These are phyloP conservation scores for Remorina albescens DNA, from an alignment of 2,797 vertebrate genomes.

Conservation along the genomic window DNA sequence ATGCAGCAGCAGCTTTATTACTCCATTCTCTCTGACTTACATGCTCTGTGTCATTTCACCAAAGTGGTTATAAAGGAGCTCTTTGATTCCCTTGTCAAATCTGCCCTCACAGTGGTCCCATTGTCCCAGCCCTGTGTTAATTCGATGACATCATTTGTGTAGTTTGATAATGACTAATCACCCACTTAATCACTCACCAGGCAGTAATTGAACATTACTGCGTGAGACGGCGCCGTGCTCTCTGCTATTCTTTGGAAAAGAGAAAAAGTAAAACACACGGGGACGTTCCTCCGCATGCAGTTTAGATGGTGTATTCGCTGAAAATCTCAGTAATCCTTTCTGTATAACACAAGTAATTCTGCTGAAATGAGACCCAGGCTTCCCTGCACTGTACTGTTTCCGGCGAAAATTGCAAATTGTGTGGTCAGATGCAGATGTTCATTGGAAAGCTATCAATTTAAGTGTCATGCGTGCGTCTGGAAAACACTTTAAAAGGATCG, in stretches of 20 bases:
- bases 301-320: slow-evolving; percentile 33
- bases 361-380: slow-evolving; percentile 60
- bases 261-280: slow-evolving; percentile 22
- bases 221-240: slow-evolving; percentile 21
- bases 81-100: slow-evolving; percentile 51
- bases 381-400: slow-evolving; percentile 2
- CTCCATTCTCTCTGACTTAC: slow-evolving; percentile 18
- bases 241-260: slow-evolving; percentile 34
- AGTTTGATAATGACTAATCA: slow-evolving; percentile 70
- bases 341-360: slow-evolving; percentile 40
- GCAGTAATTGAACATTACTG: slow-evolving; percentile 50
- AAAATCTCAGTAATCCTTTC: slow-evolving; percentile 43
- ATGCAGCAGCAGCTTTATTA: slow-evolving; percentile 25
- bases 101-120: slow-evolving; percentile 37
- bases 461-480: slow-evolving; percentile 51
- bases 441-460: slow-evolving; percentile 56
- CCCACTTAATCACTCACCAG: slow-evolving; percentile 57
- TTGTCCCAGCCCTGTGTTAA: slow-evolving; percentile 53
- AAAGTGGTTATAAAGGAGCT: slow-evolving; percentile 34
- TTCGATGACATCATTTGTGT: slow-evolving; percentile 63
- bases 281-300: slow-evolving; percentile 25
- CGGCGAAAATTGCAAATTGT: slow-evolving; percentile 35
- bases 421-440: slow-evolving; percentile 52
- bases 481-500: slow-evolving; percentile 54
- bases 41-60: slow-evolving; percentile 28